These are phyloP conservation scores for Thomomys bottae DNA, from an alignment of 2,113 vertebrate genomes.

Conservation along the genomic window DNA sequence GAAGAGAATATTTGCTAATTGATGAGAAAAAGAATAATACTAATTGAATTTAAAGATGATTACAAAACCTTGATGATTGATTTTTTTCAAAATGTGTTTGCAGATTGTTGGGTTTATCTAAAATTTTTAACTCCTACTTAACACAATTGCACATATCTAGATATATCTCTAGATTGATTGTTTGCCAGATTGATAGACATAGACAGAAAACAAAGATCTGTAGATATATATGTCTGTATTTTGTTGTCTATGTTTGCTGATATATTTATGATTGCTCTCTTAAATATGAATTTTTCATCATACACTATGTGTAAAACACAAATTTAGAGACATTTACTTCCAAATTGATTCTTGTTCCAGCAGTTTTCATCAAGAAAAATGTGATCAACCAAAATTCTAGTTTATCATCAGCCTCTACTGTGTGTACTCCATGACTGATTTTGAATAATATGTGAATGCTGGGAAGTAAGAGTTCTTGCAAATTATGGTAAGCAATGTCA, in stretches of 20 bases:
- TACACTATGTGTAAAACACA: conserved; percentile 21
- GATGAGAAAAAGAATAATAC: background rate
- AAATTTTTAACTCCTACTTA: conserved; percentile 9
- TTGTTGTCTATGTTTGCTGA: background rate
- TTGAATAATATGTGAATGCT: conserved; percentile 29
- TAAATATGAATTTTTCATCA: background rate
- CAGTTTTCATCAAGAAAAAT: conserved; percentile 60
- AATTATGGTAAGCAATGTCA: conserved; percentile 38
- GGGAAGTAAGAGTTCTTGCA: conserved; percentile 38
- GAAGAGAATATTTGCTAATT: background rate
- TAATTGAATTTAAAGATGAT: background rate
- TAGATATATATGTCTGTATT: too few species aligned
- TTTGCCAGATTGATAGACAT: too few species aligned
- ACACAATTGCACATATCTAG: background rate
- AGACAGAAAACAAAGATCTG: too few species aligned
- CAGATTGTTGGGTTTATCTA: background rate
- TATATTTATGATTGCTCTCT: background rate
- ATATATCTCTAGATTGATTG: background rate
- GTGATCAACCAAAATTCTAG: background rate
- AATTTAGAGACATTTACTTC: conserved; percentile 47
- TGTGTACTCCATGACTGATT: background rate
- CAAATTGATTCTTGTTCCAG: conserved; percentile 19
- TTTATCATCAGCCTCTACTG: background rate
- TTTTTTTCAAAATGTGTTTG: background rate
- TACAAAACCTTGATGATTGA: background rate